Evolutionary conservation across 2,797 vertebrate genomes (phyloP), one percentile per base, ranked within the genome.

Genomic region (Novumbra hubbsi): DNA sequence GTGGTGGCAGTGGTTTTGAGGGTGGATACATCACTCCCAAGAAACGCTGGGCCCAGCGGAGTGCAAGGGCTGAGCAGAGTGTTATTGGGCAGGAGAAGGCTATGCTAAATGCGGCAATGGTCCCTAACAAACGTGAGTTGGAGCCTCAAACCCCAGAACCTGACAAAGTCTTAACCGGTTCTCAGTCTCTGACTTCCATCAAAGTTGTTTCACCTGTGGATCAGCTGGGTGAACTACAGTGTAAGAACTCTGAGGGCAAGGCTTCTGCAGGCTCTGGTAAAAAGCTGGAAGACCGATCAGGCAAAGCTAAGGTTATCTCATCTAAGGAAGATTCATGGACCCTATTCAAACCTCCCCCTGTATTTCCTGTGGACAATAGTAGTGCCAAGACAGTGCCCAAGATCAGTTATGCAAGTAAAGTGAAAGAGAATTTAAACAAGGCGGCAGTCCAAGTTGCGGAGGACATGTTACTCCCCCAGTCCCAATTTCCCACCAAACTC

Each of bases 381-480:
- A 99, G 98, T 86, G 98, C 98, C 90, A 99, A 98, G 95, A 99
- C 98, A 64, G 97, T 99, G 94, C 97, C 98, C 90, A 99, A 99
- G 95, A 99, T 99, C 92, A 99, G 98, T 98, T 99, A 99, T 96
- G 98, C 98, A 96, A 99, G 98, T 91, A 99, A 99, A 96, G 98
- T 99, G 89, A 99, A 99, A 93, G 98, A 99, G 90, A 99, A 99
- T 95, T 97, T 99, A 94, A 98, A 99, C 92, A 99, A 98, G 95
- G 93, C 95, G 84, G 92, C 95, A 57, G 55, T 24, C 89, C 96
- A 96, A 84, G 93, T 94, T 81, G 86, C 92, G 2, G 93, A 91
- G 73, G 96, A 98, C 87, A 76, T 89, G 73, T 81, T 90, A 87
- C 82, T 86, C 83, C 90, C 89, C 69, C 86, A 65, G 8, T 30